phyloP scores from a whole-genome alignment of 2,888 invertebrate genomes.

The Zygaena filipendulae region DNA sequence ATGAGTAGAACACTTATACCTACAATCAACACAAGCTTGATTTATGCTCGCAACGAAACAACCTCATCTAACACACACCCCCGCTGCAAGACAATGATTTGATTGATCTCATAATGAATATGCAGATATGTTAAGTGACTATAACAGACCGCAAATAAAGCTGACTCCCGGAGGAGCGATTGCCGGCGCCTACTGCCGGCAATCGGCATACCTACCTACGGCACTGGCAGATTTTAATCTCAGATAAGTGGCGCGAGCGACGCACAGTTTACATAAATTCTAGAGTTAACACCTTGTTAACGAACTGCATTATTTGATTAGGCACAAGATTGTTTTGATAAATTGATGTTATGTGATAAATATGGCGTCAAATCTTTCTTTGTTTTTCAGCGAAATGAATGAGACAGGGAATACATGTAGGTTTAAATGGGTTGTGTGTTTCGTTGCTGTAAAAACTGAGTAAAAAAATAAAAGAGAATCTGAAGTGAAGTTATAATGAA shows the following conservation, averaged over 20 bases:
- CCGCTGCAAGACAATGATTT: slow-evolving; percentile 38
- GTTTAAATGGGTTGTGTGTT: no score
- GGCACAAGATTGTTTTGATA: slow-evolving; percentile 49
- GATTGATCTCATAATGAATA: slow-evolving; percentile 65
- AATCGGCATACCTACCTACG: no score
- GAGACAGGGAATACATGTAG: no score
- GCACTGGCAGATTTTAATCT: slow-evolving; percentile 61
- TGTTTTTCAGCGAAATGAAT: no score
- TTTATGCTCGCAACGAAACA: no score
- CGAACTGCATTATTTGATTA: slow-evolving; percentile 61
- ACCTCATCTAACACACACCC: slow-evolving; percentile 3
- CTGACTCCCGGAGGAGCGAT: slow-evolving; percentile 57
- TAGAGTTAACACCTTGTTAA: slow-evolving; percentile 64
- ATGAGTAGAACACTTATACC: no score
- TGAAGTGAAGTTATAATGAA: slow-evolving; percentile 53
- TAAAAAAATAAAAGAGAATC: slow-evolving; percentile 24
- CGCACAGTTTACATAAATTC: slow-evolving; percentile 66
- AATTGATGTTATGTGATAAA: slow-evolving; percentile 33
- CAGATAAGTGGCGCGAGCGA: slow-evolving; percentile 53
- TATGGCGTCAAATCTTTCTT: no score
- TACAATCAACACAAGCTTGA: no score
- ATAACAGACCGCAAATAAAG: slow-evolving; percentile 56
- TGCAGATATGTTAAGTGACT: slow-evolving; percentile 60
- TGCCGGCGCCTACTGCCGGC: slow-evolving; percentile 46
- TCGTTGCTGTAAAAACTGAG: no score